Evolutionary conservation across 2,113 vertebrate genomes (phyloP).

Genomic region (Ciconia boyciana): DNA sequence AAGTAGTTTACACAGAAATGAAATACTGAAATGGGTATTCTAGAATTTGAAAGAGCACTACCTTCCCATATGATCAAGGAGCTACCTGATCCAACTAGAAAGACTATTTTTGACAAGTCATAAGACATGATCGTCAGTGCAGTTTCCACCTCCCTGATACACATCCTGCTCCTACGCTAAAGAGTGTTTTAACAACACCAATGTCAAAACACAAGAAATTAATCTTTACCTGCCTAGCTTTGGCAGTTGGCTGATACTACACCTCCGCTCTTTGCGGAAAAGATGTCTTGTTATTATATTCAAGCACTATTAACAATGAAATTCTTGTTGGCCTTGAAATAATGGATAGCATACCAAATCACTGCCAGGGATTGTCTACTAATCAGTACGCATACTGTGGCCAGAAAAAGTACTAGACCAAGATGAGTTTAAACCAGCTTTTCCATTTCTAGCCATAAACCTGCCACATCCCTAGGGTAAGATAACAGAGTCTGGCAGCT

Average conservation of each 20-base stretch:
- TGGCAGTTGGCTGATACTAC: not conserved
- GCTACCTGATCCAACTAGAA: not conserved
- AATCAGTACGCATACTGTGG: not conserved
- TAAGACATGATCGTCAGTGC: rapidly evolving
- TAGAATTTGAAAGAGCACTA: not conserved
- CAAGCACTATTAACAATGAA: not conserved
- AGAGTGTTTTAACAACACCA: not conserved
- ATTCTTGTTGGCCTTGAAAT: not conserved
- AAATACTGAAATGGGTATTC: not conserved
- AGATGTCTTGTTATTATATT: not conserved
- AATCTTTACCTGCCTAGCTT: not conserved
- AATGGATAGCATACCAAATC: not conserved
- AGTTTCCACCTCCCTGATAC: not conserved
- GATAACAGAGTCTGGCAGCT: not conserved
- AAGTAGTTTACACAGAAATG: not conserved
- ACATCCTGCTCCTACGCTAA: rapidly evolving
- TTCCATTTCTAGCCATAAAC: not conserved
- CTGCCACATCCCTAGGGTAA: not conserved
- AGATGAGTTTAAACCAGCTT: not conserved
- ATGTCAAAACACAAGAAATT: not conserved
- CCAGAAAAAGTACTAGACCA: not conserved
- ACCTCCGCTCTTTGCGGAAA: not conserved
- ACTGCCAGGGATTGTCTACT: not conserved
- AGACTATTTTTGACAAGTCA: not conserved
- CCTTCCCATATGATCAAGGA: not conserved